Base-by-base conservation (phyloP, 2,797 vertebrate species). In the Gallirallus australis region DNA sequence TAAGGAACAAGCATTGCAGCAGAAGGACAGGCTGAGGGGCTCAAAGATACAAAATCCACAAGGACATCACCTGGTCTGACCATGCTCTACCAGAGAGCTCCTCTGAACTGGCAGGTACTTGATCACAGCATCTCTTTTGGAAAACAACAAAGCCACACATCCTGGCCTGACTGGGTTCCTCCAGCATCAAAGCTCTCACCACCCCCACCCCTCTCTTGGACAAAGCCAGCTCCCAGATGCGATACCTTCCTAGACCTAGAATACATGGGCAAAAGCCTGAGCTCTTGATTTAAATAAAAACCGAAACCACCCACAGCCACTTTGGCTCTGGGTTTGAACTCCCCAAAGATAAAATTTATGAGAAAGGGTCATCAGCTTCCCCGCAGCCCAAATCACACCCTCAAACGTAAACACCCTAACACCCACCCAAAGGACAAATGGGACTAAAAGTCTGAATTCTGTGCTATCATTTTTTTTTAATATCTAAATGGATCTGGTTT, bases 101-200 rank as follows among this genome's bases (percentile, higher is more conserved):
- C 82, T 60, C 69, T 13, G 21, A 30, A 7, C 20, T 1, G 9
- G 19, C 0, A 1, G 0, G 0, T 0, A 0, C 15, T 30, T 15
- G 20, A 81, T 2, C 64, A 5, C 50, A 72, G 47, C 59, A 21
- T 12, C 56, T 60, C 61, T 33, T 20, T 3, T n/a, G 12, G 72
- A 15, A 48, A 6, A 16, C 4, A 27, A 3, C 30, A 27, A 3
- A 23, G 1, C 27, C 50, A 11, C 52, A 4, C 13, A 19, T 30
- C 31, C 42, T 71, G 27, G 11, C 52, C 27, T 1, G 2, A 6
- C 37, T 2, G 39, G 25, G 12, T 33, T 60, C 8, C 61, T 20
- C 68, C 27, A 8, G 3, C 0, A 2, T 7, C 79, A 33, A n/a
- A 82, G 50, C 71, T 50, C 25, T 16, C 50, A 10, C n/a, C 37